A percentile compares a stretch with the other conserved stretches of the same genome.
Conservation (phyloP, 2,113 vertebrate species). For the Chamaetylas fuelleborni region DNA sequence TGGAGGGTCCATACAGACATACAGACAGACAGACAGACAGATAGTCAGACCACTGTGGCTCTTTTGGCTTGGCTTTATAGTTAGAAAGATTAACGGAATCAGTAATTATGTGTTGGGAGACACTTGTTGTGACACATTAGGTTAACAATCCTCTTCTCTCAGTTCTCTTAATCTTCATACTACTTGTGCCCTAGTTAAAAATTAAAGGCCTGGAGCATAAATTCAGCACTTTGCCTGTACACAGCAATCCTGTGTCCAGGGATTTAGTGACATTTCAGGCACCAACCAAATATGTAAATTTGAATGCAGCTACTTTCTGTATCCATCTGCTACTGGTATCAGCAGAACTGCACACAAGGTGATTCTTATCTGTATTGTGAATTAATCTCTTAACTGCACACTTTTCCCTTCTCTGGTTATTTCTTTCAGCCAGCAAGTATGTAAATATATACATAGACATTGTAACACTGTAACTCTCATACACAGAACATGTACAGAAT, state of each 20-base stretch:
- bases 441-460: not conserved
- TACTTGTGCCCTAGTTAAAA: not conserved
- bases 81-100: not conserved
- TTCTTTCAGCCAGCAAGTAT: not conserved
- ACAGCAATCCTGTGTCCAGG: not conserved
- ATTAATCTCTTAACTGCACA: not conserved
- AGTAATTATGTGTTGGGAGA: not conserved
- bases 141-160: not conserved
- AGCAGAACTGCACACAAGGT: not conserved
- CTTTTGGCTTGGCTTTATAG: not conserved
- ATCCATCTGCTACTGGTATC: not conserved
- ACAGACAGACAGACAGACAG: not conserved
- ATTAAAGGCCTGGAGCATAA: not conserved
- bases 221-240: not conserved
- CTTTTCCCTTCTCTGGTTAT: not conserved
- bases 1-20: not conserved
- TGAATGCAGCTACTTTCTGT: not conserved
- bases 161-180: not conserved
- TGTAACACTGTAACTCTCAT: not conserved
- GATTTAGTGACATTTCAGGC: not conserved
- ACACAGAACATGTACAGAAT: not conserved
- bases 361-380: not conserved
- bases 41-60: not conserved
- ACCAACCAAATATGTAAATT: not conserved
- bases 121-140: not conserved